These are phyloP conservation scores for Helicoverpa armigera DNA, from an alignment of 1,140 invertebrate genomes.

Conservation along the genomic window DNA sequence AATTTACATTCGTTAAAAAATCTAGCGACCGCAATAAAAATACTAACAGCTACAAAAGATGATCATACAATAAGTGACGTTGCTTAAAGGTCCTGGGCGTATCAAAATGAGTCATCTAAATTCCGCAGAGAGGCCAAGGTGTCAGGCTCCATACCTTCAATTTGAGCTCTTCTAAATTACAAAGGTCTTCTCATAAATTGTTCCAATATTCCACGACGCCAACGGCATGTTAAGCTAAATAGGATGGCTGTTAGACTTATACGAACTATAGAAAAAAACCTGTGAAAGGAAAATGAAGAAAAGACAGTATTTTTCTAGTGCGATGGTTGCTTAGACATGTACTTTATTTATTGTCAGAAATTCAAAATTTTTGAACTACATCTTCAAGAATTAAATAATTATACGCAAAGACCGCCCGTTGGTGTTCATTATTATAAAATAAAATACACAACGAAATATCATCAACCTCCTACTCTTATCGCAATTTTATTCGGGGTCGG, in stretches of 20 bases:
- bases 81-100: conserved; percentile 21
- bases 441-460: no score
- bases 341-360: no score
- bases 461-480: no score
- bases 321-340: no score
- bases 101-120: conserved; percentile 69
- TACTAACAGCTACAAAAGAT: neutral
- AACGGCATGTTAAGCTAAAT: conserved; percentile 77
- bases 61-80: conserved; percentile 17
- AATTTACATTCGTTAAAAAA: neutral
- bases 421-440: no score
- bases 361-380: no score
- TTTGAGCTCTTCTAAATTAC: conserved; percentile 80
- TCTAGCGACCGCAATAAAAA: neutral
- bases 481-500: no score
- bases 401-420: no score
- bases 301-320: no score
- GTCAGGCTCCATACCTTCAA: conserved; percentile 79
- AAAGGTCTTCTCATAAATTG: conserved; percentile 82
- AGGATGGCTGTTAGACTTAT: conserved; percentile 63
- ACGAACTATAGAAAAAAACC: neutral
- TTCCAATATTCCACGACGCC: conserved; percentile 80
- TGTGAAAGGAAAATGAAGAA: no score
- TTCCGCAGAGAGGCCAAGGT: conserved; percentile 67
- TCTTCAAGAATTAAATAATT: no score